A percentile compares a stretch with the other conserved stretches of the same genome.
Conservation (phyloP, 2,113 vertebrate species). For the Acanthisitta chloris region DNA sequence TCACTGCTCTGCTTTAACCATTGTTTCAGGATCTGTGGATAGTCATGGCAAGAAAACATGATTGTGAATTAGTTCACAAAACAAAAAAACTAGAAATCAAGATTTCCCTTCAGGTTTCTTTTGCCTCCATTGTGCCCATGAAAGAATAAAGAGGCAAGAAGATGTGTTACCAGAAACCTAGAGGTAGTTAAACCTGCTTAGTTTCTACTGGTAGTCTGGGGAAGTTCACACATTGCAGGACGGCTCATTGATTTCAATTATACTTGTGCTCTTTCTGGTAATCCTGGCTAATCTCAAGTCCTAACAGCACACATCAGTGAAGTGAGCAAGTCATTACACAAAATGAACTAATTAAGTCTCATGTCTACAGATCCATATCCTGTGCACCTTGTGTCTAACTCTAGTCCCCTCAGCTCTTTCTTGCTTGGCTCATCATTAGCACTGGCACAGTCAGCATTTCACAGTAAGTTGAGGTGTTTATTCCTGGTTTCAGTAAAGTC, state of each 20-base stretch:
- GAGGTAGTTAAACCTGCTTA: not conserved
- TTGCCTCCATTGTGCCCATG: rapidly evolving
- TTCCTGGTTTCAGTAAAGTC: not conserved
- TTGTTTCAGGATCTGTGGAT: not conserved
- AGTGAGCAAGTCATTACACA: not conserved
- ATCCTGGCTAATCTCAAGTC: not conserved
- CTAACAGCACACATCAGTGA: not conserved
- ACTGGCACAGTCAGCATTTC: not conserved
- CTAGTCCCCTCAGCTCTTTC: not conserved
- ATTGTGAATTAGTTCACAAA: not conserved
- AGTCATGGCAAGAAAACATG: not conserved
- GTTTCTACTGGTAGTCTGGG: not conserved
- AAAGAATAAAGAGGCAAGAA: not conserved
- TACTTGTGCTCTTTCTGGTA: not conserved
- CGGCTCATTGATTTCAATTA: not conserved
- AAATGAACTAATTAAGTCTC: not conserved
- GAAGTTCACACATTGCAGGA: not conserved
- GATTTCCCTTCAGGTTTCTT: not conserved
- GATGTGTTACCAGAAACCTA: not conserved
- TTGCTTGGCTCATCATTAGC: not conserved
- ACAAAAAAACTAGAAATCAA: not conserved
- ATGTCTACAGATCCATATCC: not conserved
- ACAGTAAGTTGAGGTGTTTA: rapidly evolving
- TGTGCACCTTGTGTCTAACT: not conserved
- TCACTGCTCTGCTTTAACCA: not conserved